Evolutionary conservation across 2,113 vertebrate species (phyloP), one percentile per base, ranked within the genome.

Genomic region (Myiopsitta monachus): DNA sequence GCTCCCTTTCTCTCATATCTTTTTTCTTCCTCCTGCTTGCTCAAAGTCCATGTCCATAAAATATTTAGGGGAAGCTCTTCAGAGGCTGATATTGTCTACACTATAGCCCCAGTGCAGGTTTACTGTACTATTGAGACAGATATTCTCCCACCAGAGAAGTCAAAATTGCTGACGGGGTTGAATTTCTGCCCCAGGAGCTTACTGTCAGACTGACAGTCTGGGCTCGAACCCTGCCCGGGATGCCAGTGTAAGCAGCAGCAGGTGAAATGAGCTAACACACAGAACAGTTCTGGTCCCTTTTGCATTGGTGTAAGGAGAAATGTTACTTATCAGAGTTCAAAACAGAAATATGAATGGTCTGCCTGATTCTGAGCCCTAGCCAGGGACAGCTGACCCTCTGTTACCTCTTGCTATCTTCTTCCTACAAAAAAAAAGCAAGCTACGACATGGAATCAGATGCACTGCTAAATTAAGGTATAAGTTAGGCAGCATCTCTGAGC

Each of bases 41-140:
- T 96, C 87, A 15, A 96, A 94, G 89, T 92, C 87, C 2, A 2
- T 19, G 76, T 82, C 90, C 94, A 97, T 97, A 82, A 97, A 97
- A 97, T 95, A 97, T 97, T 97, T 91, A 97, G 69, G 21, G 6
- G 33, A 75, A 95, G 79, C 88, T 96, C 92, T 95, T 96, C 83
- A 90, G 95, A 93, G 88, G 90, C 85, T 79, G 94, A 36, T 86
- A 86, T 44, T 89, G 88, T 90, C 88, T 86, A 61, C 47, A 38
- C 83, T 76, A n/a, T 55, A 95, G 82, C 94, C 89, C 36, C 76
- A 83, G 86, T 30, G 61, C 80, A 88, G 88, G 31, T 93, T 94
- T 90, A 54, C 79, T 47, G 90, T 61, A 91, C 81, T 78, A 49
- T 66, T 49, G 90, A 95, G 95, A 94, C 59, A 84, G 95, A 92